phyloP scores from a whole-genome alignment of 2,888 invertebrate genomes.

The Congeria kusceri region DNA sequence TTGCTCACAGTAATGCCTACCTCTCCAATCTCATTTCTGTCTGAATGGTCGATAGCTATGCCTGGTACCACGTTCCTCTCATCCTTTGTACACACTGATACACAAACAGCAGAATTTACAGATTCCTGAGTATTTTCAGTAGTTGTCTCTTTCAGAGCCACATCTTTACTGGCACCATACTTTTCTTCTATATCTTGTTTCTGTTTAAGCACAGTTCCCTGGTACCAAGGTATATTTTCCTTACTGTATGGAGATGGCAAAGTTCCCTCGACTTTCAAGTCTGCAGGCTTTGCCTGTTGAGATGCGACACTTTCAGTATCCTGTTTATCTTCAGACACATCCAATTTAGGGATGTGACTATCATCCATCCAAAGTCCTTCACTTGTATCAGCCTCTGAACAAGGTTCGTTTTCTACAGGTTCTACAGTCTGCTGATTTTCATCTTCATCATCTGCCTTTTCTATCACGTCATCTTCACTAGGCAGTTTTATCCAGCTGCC shows the following conservation, averaged over 20 bases:
- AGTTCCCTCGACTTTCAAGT: slow-evolving; percentile 33
- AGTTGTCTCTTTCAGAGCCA: not conserved
- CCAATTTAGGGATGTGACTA: slow-evolving; percentile 4
- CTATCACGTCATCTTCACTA: slow-evolving; percentile 28
- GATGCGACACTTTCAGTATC: not conserved
- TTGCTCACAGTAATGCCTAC: slow-evolving; percentile 20
- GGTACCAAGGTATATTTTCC: slow-evolving; percentile 89
- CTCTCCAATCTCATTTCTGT: not conserved
- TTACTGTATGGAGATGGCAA: slow-evolving; percentile 86
- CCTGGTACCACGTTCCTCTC: slow-evolving; percentile 6
- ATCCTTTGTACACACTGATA: slow-evolving; percentile 12
- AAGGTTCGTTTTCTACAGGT: slow-evolving; percentile 9
- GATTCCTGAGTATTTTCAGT: slow-evolving; percentile 5
- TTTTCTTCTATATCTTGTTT: slow-evolving; percentile 89
- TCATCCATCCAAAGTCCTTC: slow-evolving; percentile 9
- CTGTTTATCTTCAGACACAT: not conserved
- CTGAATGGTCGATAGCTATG: slow-evolving; percentile 7
- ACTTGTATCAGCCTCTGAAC: slow-evolving; percentile 9
- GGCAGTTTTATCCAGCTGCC: slow-evolving; percentile 70
- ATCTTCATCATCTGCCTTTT: slow-evolving; percentile 6
- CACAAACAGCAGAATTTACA: slow-evolving; percentile 46
- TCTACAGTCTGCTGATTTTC: slow-evolving; percentile 10
- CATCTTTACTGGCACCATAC: slow-evolving; percentile 9
- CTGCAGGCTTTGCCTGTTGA: not conserved
- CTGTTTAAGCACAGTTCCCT: slow-evolving; percentile 89